Base-by-base conservation (phyloP, 2,797 vertebrate species). In the Melanotaenia parkinsoni region DNA sequence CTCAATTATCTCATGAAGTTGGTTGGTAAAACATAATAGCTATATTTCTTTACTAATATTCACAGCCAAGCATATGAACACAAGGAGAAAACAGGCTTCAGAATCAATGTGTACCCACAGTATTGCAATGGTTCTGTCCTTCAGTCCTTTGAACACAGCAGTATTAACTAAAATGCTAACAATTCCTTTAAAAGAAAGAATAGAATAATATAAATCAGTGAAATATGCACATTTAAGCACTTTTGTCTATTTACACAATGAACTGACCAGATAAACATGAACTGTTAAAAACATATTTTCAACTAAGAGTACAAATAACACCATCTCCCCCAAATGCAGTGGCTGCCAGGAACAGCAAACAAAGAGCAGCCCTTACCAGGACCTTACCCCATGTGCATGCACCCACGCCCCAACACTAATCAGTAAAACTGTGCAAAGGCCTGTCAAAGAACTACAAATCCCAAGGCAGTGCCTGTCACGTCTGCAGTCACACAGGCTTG, bases 401-500 rank as follows among this genome's bases (percentile, higher is more conserved):
- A 67, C 68, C 20, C 77, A 65, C 14, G 32, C 82, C 79, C 30
- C 35, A 59, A 75, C 62, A 57, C 60, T 59, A 82, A 85, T 80
- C 79, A 56, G 80, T 81, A 86, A 75, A 84, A 83, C 63, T 43
- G 73, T 43, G 56, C 73, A 72, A 85, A 86, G 0, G 61, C 66
- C 84, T 77, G 80, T 85, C 82, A 84, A 62, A 87, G 72, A 74
- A 89, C 80, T 82, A 83, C 86, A 90, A 87, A 79, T 89, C 81
- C 89, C 86, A 81, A 65, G 40, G 58, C 70, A 18, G 71, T 43
- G 75, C 82, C 82, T 72, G 79, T 91, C 87, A 89, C 79, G 66
- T 84, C 83, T 87, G 80, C 81, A 87, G 87, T 74, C 71, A 37
- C 84, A 68, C 81, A 83, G 86, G 77, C 90, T 86, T 93, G 91